These are phyloP conservation scores for Drosophila picticornis DNA, from an alignment of 2,888 invertebrate genomes.

Conservation along the genomic window DNA sequence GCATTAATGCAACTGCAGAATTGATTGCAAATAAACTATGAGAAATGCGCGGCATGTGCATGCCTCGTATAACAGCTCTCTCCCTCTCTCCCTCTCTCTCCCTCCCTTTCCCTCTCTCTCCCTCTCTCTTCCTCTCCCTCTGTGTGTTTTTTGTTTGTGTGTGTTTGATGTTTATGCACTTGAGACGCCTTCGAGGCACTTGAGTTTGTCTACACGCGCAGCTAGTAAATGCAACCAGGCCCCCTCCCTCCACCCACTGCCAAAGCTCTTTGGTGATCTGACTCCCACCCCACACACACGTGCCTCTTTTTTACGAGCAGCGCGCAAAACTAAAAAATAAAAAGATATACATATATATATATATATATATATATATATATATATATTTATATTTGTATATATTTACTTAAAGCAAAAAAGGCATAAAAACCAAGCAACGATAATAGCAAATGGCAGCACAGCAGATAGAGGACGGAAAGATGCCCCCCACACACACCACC, in stretches of 20 bases:
- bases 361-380: not conserved
- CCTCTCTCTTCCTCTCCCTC: accelerated
- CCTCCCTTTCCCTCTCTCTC: not conserved
- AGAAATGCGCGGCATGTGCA: conserved; percentile 54
- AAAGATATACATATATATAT: not conserved
- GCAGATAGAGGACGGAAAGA: conserved; percentile 40
- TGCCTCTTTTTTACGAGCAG: conserved; percentile 59
- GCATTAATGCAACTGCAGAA: conserved; percentile 36
- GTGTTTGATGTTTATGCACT: conserved; percentile 59
- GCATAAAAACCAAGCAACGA: conserved; percentile 59
- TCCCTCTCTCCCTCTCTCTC: not conserved
- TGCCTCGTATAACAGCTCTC: conserved; percentile 39
- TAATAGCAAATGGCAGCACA: conserved; percentile 65
- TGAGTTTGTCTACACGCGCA: conserved; percentile 70
- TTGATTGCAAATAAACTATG: conserved; percentile 50
- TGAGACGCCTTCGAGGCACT: conserved; percentile 68
- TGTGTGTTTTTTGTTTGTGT: not conserved
- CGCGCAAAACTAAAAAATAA: conserved; percentile 50
- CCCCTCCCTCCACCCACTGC: not conserved
- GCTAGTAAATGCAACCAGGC: conserved; percentile 38
- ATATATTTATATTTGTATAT: not conserved
- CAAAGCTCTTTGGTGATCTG: conserved; percentile 11
- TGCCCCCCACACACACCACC: not conserved
- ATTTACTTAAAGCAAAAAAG: conserved; percentile 23
- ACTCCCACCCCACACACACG: conserved; percentile 49